A percentile compares a stretch with the other conserved stretches of the same genome.
Conservation (phyloP, 2,888 invertebrate genomes). For the Bibio marci region DNA sequence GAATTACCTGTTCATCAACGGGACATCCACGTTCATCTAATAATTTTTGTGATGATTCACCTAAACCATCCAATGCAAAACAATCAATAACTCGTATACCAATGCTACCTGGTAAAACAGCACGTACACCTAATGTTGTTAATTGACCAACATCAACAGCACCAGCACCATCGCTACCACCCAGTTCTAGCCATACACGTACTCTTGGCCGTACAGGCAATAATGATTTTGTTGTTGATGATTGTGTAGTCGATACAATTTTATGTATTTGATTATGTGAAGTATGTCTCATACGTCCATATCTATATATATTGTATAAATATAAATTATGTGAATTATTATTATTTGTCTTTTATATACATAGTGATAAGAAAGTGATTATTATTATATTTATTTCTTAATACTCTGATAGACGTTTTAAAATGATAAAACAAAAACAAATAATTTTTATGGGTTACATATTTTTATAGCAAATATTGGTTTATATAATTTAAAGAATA, state of each 20-base stretch:
- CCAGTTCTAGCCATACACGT: slow-evolving; percentile 56
- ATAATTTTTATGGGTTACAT: too few relatives aligned
- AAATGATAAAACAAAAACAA: too few relatives aligned
- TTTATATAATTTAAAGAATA: too few relatives aligned
- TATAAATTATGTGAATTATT: too few relatives aligned
- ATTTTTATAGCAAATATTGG: too few relatives aligned
- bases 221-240: too few relatives aligned
- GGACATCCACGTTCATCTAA: slow-evolving; percentile 60
- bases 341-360: too few relatives aligned
- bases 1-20: slow-evolving; percentile 40
- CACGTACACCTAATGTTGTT: slow-evolving; percentile 37
- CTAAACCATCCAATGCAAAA: slow-evolving; percentile 59
- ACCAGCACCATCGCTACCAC: slow-evolving; percentile 29
- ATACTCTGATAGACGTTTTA: too few relatives aligned
- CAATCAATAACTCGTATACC: slow-evolving; percentile 61
- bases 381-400: too few relatives aligned
- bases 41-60: slow-evolving; percentile 55
- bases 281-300: too few relatives aligned
- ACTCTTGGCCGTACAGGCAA: slow-evolving; percentile 33
- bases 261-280: not conserved
- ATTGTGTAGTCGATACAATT: not conserved
- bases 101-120: slow-evolving; percentile 41
- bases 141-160: slow-evolving; percentile 56
- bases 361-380: too few relatives aligned
- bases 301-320: not conserved